phyloP scores from a whole-genome alignment of 2,888 invertebrate species.

The Megastigmus dorsalis region DNA sequence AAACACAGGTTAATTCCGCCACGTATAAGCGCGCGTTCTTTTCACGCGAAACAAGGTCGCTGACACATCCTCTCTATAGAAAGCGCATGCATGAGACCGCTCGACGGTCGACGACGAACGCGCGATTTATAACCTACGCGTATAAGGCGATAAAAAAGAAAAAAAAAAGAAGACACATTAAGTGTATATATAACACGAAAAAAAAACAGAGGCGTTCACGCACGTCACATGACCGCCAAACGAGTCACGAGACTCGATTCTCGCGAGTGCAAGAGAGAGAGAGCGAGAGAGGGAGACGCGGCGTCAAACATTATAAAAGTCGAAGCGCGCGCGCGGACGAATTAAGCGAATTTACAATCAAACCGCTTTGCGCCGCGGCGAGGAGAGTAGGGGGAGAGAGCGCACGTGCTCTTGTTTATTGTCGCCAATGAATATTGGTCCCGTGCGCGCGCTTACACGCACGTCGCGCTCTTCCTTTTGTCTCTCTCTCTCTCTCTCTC shows the following conservation, averaged over 20 bases:
- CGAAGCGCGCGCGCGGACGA: slow-evolving; percentile 1
- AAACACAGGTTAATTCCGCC: no score
- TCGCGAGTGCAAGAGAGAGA: no score
- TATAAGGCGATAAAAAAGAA: not conserved
- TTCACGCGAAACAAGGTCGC: not conserved
- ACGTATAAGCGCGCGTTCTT: not conserved
- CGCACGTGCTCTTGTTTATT: slow-evolving; percentile 50
- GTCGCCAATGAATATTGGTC: slow-evolving; percentile 13
- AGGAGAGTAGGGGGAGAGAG: not conserved
- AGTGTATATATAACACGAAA: not conserved
- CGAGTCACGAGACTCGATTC: slow-evolving; percentile 46
- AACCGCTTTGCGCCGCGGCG: no score
- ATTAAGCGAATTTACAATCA: slow-evolving; percentile 15
- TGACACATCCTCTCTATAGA: not conserved
- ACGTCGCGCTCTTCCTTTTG: not conserved
- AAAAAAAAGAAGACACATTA: not conserved
- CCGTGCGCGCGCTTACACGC: not conserved
- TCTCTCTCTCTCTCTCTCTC: no score
- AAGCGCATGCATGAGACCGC: no score
- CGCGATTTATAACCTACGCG: no score
- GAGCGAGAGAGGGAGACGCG: no score
- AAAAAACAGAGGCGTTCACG: not conserved
- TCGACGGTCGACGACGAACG: no score
- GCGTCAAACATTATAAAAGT: not conserved
- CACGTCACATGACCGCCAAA: slow-evolving; percentile 27